These are phyloP conservation scores for Zaprionus tsacasi DNA, from an alignment of 1,140 invertebrate species.

Conservation along the genomic window DNA sequence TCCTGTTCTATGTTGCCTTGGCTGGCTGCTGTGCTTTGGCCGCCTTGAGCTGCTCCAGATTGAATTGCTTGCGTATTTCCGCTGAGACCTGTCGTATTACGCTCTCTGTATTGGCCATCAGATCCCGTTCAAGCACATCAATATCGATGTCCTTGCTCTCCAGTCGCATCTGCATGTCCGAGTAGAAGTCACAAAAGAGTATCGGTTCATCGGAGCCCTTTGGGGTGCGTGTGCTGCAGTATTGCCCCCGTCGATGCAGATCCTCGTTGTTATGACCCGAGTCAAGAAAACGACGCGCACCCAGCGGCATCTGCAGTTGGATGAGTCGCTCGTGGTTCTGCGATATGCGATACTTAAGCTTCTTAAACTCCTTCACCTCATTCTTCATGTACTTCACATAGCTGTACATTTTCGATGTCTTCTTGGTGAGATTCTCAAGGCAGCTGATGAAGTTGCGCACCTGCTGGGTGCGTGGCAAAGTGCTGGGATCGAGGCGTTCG, in stretches of 20 bases:
- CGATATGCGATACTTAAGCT: constrained; percentile 72
- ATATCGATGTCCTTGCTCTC: constrained; percentile 81
- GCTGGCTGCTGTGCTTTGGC: constrained; percentile 70
- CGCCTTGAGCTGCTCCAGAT: constrained; percentile 72
- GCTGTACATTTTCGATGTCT: constrained; percentile 77
- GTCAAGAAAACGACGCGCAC: constrained; percentile 57
- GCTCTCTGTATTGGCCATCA: constrained; percentile 77
- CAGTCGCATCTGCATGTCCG: constrained; percentile 81
- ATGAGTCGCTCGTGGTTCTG: constrained; percentile 73
- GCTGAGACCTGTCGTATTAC: constrained; percentile 73
- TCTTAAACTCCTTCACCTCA: constrained; percentile 78
- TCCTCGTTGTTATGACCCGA: constrained; percentile 61
- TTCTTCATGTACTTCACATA: constrained; percentile 82
- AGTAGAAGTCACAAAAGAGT: constrained; percentile 83
- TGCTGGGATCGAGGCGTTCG: constrained; percentile 87
- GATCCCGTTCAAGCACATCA: constrained; percentile 72
- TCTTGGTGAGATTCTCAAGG: constrained; percentile 77
- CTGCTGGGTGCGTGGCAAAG: constrained; percentile 65
- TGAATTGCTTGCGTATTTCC: constrained; percentile 76
- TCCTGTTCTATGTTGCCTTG: constrained; percentile 55
- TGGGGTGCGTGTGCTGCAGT: constrained; percentile 74
- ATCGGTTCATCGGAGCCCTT: constrained; percentile 77
- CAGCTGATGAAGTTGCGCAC: constrained; percentile 79
- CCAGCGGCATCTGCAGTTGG: constrained; percentile 77
- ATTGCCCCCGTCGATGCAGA: constrained; percentile 76